Percentiles rank a stretch among this genome's conserved stretches.
Evolutionary conservation across 2,113 vertebrate species (phyloP).

Genomic region (Trichechus manatus): DNA sequence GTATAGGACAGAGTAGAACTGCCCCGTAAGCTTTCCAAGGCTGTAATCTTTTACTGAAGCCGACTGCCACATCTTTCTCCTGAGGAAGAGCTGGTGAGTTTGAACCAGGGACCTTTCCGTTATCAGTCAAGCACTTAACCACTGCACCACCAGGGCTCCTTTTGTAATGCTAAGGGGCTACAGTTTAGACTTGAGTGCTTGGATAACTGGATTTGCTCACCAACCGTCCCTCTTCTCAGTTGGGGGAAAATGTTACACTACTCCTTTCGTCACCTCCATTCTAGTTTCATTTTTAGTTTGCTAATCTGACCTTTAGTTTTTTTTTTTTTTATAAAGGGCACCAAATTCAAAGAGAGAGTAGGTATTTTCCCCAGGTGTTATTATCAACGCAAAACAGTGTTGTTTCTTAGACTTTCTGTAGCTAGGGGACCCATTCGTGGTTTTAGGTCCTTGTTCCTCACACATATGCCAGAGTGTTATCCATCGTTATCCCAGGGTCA

Average conservation of each 20-base stretch:
- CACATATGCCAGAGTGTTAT: not conserved
- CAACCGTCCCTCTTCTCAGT: constrained; percentile 1
- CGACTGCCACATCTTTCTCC: no score
- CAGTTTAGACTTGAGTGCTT: not conserved
- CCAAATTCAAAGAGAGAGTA: constrained; percentile 73
- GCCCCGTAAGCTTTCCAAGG: no score
- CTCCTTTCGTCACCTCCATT: constrained; percentile 53
- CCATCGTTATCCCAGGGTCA: not conserved
- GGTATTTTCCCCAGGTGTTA: constrained; percentile 73
- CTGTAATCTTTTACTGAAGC: no score
- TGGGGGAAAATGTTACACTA: not conserved
- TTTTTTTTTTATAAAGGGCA: constrained; percentile 49
- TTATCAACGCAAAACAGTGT: constrained; percentile 59
- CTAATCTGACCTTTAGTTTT: constrained; percentile 79
- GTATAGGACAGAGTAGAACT: no score
- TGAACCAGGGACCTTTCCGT: no score
- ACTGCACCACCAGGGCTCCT: no score
- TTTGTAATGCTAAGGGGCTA: not conserved
- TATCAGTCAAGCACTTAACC: no score
- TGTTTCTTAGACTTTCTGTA: constrained; percentile 61
- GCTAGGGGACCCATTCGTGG: not conserved
- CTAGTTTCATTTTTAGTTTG: constrained; percentile 82
- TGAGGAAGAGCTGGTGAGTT: no score
- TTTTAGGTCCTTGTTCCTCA: not conserved
- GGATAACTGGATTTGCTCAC: not conserved